phyloP scores from a whole-genome alignment of 2,888 invertebrate genomes.

The Callinectes sapidus region DNA sequence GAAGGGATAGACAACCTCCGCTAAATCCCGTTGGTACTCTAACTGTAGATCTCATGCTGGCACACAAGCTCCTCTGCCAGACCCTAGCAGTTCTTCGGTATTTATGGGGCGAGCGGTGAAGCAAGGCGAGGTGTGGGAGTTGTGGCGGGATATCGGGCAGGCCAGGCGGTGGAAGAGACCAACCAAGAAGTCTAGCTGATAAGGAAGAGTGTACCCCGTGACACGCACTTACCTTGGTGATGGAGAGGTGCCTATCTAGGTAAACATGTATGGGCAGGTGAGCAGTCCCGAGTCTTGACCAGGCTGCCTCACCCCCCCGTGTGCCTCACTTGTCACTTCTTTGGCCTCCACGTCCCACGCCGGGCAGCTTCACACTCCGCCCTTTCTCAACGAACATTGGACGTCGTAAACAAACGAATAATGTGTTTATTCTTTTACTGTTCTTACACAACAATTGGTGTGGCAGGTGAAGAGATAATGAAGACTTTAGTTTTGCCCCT shows the following conservation, averaged over 20 bases:
- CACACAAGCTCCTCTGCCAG: not conserved
- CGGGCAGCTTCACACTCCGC: not conserved
- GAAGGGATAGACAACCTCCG: not conserved
- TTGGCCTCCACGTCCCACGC: not conserved
- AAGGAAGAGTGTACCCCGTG: not conserved
- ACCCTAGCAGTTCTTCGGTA: not conserved
- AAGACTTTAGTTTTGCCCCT: not conserved
- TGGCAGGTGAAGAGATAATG: conserved; percentile 5
- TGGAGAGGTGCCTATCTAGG: not conserved
- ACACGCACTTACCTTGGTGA: not conserved
- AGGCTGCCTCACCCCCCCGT: not conserved
- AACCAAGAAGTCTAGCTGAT: conserved; percentile 1
- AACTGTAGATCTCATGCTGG: conserved; percentile 16
- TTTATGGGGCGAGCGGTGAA: not conserved
- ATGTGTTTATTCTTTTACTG: not conserved
- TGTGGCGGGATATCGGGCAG: not conserved
- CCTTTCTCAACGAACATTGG: not conserved
- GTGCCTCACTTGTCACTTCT: not conserved
- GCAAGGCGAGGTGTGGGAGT: not conserved
- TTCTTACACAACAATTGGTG: not conserved
- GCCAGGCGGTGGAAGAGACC: not conserved
- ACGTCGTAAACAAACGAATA: not conserved
- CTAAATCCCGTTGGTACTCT: not conserved
- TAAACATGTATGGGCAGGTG: not conserved
- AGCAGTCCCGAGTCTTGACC: not conserved